Evolutionary conservation across 2,888 invertebrate genomes (phyloP).

Genomic region (Microplitis deprimator): DNA sequence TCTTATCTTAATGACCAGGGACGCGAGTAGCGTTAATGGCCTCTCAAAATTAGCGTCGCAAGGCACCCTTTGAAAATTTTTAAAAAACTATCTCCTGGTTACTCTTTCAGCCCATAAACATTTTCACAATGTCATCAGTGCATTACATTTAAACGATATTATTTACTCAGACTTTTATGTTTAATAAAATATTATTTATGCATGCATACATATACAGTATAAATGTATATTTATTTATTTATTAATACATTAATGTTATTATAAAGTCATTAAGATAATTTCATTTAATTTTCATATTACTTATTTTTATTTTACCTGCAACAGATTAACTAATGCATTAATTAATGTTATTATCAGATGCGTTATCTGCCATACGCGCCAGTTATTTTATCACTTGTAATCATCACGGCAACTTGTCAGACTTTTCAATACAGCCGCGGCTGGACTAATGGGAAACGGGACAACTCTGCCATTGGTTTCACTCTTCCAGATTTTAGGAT

Average conservation of each 20-base stretch:
- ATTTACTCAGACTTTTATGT: slow-evolving; percentile 2
- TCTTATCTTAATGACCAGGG: slow-evolving; percentile 71
- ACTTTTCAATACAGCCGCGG: slow-evolving; percentile 85
- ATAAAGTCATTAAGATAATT: not conserved
- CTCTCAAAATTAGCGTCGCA: slow-evolving; percentile 67
- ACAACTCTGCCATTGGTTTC: slow-evolving; percentile 44
- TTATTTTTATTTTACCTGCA: not conserved
- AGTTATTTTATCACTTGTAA: slow-evolving; percentile 64
- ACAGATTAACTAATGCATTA: not conserved
- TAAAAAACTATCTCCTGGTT: slow-evolving; percentile 32
- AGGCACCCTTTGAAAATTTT: slow-evolving; percentile 57
- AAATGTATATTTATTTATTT: not conserved
- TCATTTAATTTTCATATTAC: slow-evolving; percentile 2
- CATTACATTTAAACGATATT: slow-evolving; percentile 4
- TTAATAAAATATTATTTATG: not conserved
- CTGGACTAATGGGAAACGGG: slow-evolving; percentile 83
- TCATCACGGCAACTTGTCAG: slow-evolving; percentile 75
- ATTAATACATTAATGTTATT: not conserved
- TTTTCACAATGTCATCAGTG: not conserved
- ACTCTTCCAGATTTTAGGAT: slow-evolving; percentile 21
- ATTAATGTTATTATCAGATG: slow-evolving; percentile 28
- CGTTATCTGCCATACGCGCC: slow-evolving; percentile 53
- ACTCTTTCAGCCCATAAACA: not conserved
- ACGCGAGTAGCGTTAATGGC: slow-evolving; percentile 69
- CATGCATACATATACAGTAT: not conserved